These are phyloP conservation scores for Crocuta crocuta DNA, from an alignment of 2,113 vertebrate species.

Conservation along the genomic window DNA sequence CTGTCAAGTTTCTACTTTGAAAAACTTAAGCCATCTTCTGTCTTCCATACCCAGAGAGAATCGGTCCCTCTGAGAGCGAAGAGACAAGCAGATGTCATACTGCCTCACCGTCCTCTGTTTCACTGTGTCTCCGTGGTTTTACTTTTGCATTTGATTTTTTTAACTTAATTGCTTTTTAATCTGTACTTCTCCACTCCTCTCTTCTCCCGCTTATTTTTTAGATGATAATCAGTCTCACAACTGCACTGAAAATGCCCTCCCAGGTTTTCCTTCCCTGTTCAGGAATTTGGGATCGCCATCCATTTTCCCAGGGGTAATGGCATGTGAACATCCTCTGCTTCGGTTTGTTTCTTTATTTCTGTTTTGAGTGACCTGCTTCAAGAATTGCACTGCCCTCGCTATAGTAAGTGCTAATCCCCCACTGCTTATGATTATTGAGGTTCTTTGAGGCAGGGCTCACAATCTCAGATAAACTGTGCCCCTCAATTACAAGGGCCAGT, in stretches of 20 bases:
- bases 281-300: neutral
- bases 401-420: conserved; percentile 36
- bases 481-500: conserved; percentile 57
- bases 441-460: conserved; percentile 49
- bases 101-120: accelerated
- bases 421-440: conserved; percentile 71
- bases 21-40: neutral
- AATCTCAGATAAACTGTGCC: conserved; percentile 59
- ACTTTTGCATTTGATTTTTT: conserved; percentile 54
- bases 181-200: neutral
- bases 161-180: conserved; percentile 48
- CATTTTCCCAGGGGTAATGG: neutral
- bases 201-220: neutral
- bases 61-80: neutral
- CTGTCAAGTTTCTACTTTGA: conserved; percentile 36
- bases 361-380: neutral
- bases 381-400: neutral
- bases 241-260: neutral
- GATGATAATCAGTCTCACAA: conserved; percentile 68
- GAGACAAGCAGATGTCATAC: accelerated
- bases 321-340: neutral
- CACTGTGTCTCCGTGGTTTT: neutral
- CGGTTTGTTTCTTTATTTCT: conserved; percentile 39
- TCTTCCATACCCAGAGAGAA: neutral
- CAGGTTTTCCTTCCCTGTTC: neutral